Percentiles rank a stretch among this genome's conserved stretches.
Conservation (phyloP, 2,113 vertebrate species). For the Scalopus aquaticus region DNA sequence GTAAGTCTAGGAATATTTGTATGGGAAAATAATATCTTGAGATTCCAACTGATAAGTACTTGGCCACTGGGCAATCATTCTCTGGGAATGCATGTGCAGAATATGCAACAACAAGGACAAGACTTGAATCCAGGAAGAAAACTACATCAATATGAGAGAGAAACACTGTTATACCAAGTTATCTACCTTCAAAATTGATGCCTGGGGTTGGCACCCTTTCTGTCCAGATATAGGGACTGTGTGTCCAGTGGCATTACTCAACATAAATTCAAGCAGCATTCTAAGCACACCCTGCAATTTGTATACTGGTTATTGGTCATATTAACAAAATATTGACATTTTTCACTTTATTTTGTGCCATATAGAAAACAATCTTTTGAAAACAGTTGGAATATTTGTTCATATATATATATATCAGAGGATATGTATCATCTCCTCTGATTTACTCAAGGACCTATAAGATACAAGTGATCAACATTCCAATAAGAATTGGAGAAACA, state of each 20-base stretch:
- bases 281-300: neutral
- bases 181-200: neutral
- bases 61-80: neutral
- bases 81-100: neutral
- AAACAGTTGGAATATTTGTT: neutral
- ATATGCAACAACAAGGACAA: neutral
- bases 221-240: neutral
- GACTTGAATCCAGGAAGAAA: neutral
- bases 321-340: neutral
- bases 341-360: neutral
- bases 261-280: neutral
- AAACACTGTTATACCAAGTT: rapidly evolving
- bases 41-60: neutral
- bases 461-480: no score
- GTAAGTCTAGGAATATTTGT: no score
- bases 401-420: no score
- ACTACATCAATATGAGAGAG: neutral
- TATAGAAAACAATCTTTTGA: neutral
- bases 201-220: neutral
- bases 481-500: neutral
- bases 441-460: neutral
- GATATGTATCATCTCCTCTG: neutral
- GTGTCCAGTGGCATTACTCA: neutral
- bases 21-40: neutral
- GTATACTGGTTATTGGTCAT: neutral